Conservation (phyloP, 1,140 invertebrate species). For the Leptinotarsa undecemlineata region DNA sequence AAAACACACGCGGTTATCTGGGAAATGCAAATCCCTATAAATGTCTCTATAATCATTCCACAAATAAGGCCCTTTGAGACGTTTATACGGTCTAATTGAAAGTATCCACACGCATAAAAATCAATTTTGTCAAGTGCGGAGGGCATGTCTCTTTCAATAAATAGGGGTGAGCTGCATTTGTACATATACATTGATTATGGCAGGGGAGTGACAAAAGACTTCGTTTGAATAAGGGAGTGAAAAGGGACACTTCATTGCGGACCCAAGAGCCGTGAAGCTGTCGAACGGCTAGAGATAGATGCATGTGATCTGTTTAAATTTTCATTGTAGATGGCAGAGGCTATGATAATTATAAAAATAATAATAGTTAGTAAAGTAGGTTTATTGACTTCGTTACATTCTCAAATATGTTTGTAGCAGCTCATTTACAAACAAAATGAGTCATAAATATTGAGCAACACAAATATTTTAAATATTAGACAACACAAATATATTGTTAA, state of each 20-base stretch:
- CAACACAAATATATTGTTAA: too few species aligned
- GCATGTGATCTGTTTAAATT: not conserved
- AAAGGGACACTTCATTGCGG: constrained; percentile 35
- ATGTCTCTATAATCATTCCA: constrained; percentile 42
- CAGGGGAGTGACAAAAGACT: constrained; percentile 41
- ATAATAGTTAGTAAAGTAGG: not conserved
- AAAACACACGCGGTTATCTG: constrained; percentile 27
- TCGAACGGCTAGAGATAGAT: not conserved
- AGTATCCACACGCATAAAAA: constrained; percentile 48
- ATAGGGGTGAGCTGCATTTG: constrained; percentile 39
- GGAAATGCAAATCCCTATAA: constrained; percentile 46
- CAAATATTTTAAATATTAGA: too few species aligned
- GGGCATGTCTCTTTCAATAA: constrained; percentile 32
- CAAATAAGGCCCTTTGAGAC: constrained; percentile 35
- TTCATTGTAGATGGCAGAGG: not conserved
- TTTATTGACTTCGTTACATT: too few species aligned
- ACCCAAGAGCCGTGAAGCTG: constrained; percentile 28
- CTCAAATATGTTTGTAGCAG: too few species aligned
- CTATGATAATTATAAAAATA: not conserved
- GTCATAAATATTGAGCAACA: too few species aligned
- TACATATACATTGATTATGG: constrained; percentile 40
- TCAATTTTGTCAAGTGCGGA: constrained; percentile 44
- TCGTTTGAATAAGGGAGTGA: constrained; percentile 27
- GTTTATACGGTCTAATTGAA: constrained; percentile 48
- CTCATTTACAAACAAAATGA: too few species aligned